Conservation (phyloP, 1,140 invertebrate genomes). For the Danaus plexippus region DNA sequence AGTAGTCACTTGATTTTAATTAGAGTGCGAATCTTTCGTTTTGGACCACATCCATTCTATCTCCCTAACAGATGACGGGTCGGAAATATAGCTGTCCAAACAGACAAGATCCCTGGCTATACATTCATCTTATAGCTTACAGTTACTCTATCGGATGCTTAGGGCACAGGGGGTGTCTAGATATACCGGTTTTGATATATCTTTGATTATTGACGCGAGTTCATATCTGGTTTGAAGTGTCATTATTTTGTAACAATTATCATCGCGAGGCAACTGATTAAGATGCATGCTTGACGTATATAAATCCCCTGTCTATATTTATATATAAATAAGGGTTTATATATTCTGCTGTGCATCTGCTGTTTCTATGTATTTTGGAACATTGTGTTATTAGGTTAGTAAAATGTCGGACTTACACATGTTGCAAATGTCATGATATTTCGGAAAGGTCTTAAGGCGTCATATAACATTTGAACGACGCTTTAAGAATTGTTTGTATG, state of each 20-base stretch:
- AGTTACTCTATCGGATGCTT: conserved; percentile 8
- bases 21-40: conserved; percentile 6
- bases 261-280: too few relatives aligned
- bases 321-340: too few relatives aligned
- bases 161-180: conserved; percentile 17
- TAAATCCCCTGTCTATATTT: too few relatives aligned
- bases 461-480: conserved; percentile 6
- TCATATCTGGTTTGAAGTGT: conserved; percentile 34
- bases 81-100: conserved; percentile 59
- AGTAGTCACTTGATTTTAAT: conserved; percentile 4
- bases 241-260: conserved; percentile 29
- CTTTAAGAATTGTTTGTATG: not conserved
- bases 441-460: conserved; percentile 19
- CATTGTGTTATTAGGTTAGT: conserved; percentile 7
- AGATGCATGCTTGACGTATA: too few relatives aligned
- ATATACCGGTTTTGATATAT: conserved; percentile 28
- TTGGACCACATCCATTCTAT: conserved; percentile 31
- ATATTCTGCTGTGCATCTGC: too few relatives aligned
- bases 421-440: conserved; percentile 35
- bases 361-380: too few relatives aligned
- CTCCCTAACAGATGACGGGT: conserved; percentile 35
- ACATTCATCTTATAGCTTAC: conserved; percentile 36
- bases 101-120: conserved; percentile 36
- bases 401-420: conserved; percentile 30
- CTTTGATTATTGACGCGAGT: conserved; percentile 53